These are phyloP conservation scores for Mus musculus DNA, from an alignment of 2,113 vertebrate species.

Conservation along the genomic window GRCm39 chr7:87863001-87863500, in stretches of 20 bases:
- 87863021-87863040: background rate
- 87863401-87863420: background rate
- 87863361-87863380: background rate
- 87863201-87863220: background rate
- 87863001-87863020: background rate
- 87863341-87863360: slow-evolving; percentile 26
- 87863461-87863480: background rate
- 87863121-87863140: background rate
- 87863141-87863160: background rate
- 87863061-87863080: background rate
- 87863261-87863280: background rate
- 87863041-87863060: background rate
- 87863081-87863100: background rate
- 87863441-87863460: background rate
- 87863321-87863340: background rate
- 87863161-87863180: background rate
- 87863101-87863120: background rate
- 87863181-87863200: background rate
- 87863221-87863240: too few species aligned
- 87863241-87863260: too few species aligned
- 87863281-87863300: background rate
- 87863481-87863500: background rate
- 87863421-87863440: background rate
- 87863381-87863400: background rate
- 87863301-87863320: background rate